Evolutionary conservation across 1,140 invertebrate species (phyloP), one percentile per base, ranked within the genome.

Genomic region (Sitobion miscanthi): DNA sequence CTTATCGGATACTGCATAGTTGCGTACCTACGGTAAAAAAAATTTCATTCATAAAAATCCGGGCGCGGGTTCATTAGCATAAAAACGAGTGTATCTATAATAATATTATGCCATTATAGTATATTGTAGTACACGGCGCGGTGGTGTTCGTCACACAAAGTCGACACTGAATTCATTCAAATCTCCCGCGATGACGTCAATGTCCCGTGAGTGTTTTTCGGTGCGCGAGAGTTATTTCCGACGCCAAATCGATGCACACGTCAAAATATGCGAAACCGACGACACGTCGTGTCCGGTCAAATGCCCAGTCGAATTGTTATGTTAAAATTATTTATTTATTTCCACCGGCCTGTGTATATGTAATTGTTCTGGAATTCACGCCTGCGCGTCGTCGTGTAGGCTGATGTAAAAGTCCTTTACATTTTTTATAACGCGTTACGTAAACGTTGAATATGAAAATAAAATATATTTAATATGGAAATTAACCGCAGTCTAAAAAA

Each of bases 81-180:
- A 38, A 83, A 83, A 83, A 83, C 35, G 8, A 17, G 30, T 17
- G n/a, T 77, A n/a, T 77, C 62, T n/a, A n/a, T 77, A n/a, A 17
- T 62, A 35, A 25, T 62, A 62, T 8, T 30, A 30, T 69, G 23
- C 23, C 62, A 69, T n/a, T n/a, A 69, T 69, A 69, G 9, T 69
- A 69, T 69, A 11, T 30, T 4, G n/a, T 69, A 69, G 62, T 77
- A 77, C 11, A 2, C 35, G n/a, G 5, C 77, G 38, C 17, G 20
- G 6, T 47, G 21, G 35, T 38, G 77, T 35, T 38, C 1, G n/a
- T 20, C n/a, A 8, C 21, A 82, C n/a, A 35, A 62, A 62, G 7
- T 69, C 62, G 77, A 83, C 77, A 83, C 77, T 35, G 2, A 83
- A 83, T 83, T 83, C 77, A 83, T 83, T 83, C 77, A 83, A 82